Conservation (phyloP, 2,888 invertebrate genomes). For the Megaustenia siamemsis region DNA sequence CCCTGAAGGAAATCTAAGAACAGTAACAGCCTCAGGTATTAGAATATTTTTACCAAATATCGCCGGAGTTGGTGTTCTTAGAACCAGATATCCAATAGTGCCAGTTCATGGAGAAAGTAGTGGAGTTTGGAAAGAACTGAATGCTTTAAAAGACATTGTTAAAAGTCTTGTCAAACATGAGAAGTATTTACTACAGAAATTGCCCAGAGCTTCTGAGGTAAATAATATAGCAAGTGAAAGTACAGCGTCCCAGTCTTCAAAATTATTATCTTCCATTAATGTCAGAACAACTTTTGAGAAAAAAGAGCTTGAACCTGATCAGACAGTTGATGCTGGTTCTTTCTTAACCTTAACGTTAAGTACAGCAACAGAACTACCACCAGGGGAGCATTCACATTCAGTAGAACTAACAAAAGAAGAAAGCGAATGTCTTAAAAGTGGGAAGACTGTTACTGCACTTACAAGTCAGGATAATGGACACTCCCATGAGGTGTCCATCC, state of each 20-base stretch:
- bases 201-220: not conserved
- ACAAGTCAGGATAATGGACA: slow-evolving; percentile 62
- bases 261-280: not conserved
- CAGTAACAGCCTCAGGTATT: slow-evolving; percentile 62
- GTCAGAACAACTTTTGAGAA: not conserved
- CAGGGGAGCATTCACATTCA: slow-evolving; percentile 62
- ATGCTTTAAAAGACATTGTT: slow-evolving; percentile 53
- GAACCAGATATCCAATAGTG: slow-evolving; percentile 71
- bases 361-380: slow-evolving; percentile 55
- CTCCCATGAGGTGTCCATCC: slow-evolving; percentile 61
- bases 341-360: slow-evolving; percentile 9
- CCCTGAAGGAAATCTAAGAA: slow-evolving; percentile 53
- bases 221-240: not conserved
- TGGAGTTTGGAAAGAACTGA: slow-evolving; percentile 68
- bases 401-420: slow-evolving; percentile 59
- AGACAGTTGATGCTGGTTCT: not conserved
- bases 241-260: not conserved
- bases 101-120: slow-evolving; percentile 70
- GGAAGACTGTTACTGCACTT: slow-evolving; percentile 55
- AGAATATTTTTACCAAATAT: slow-evolving; percentile 59
- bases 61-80: slow-evolving; percentile 65
- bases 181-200: slow-evolving; percentile 9
- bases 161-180: slow-evolving; percentile 25
- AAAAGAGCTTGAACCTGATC: not conserved
- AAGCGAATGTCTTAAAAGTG: slow-evolving; percentile 38